Evolutionary conservation across 2,888 invertebrate species (phyloP).

Genomic region (Cyaniris semiargus): DNA sequence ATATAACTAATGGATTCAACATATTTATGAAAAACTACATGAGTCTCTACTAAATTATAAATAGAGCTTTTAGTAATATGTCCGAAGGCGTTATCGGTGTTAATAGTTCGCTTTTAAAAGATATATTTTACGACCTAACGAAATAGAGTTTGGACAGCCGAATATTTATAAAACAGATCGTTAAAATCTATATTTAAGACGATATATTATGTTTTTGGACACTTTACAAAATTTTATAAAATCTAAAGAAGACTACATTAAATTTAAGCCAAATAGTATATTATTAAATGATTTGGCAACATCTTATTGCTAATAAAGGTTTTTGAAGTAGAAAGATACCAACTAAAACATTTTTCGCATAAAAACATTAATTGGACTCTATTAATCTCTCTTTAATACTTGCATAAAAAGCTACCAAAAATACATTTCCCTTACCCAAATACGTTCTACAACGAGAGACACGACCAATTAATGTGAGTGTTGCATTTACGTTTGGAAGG

Average conservation of each 20-base stretch:
- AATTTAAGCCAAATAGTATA: too few relatives aligned
- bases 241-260: too few relatives aligned
- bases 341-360: too few relatives aligned
- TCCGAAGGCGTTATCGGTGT: conserved; percentile 36
- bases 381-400: neutral
- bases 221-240: neutral
- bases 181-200: neutral
- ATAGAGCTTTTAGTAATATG: conserved; percentile 16
- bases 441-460: conserved; percentile 46
- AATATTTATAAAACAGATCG: neutral
- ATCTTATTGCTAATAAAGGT: too few relatives aligned
- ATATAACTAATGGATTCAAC: too few relatives aligned
- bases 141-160: neutral
- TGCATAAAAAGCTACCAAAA: neutral
- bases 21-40: neutral
- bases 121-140: neutral
- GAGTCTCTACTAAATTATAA: neutral
- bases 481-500: conserved; percentile 50
- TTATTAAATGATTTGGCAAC: too few relatives aligned
- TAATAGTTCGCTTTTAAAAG: conserved; percentile 38
- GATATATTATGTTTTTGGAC: neutral
- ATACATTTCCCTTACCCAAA: neutral
- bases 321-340: too few relatives aligned
- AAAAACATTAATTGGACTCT: too few relatives aligned
- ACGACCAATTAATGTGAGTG: conserved; percentile 31